A percentile compares a stretch with the other conserved stretches of the same genome.
Conservation (phyloP, 2,113 vertebrate species). For the Festucalex cinctus region DNA sequence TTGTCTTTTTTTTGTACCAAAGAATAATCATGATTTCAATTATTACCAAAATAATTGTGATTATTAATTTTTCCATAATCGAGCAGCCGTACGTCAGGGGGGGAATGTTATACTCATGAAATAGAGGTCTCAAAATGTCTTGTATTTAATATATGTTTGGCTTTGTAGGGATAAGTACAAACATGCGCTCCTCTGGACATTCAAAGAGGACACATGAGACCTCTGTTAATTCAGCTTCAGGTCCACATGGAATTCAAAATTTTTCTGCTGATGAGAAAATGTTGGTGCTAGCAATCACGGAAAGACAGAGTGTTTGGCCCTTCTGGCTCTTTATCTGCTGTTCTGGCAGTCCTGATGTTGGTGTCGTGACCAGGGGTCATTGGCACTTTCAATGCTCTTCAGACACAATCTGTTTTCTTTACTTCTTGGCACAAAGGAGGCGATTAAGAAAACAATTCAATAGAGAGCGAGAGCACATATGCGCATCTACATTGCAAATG, state of each 20-base stretch:
- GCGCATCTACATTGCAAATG: conserved; percentile 75
- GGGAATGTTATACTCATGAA: no score
- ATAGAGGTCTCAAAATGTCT: no score
- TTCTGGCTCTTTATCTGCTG: conserved; percentile 60
- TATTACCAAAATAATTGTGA: no score
- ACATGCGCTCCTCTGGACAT: not conserved
- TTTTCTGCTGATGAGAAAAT: conserved; percentile 59
- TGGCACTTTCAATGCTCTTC: conserved; percentile 70
- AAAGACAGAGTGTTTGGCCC: conserved; percentile 52
- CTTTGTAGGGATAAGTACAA: not conserved
- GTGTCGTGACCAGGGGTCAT: conserved; percentile 58
- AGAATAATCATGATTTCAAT: no score
- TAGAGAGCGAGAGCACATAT: conserved; percentile 59
- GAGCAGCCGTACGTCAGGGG: no score
- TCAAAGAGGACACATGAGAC: not conserved
- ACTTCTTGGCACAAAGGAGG: conserved; percentile 73
- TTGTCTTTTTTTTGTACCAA: no score
- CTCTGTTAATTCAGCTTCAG: not conserved
- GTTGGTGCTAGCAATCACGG: conserved; percentile 59
- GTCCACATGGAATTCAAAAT: conserved; percentile 20
- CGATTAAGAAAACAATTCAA: conserved; percentile 78
- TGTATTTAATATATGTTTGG: no score
- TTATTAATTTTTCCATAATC: no score
- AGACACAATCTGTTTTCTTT: conserved; percentile 75
- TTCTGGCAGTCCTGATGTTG: conserved; percentile 58